Evolutionary conservation across 1,140 invertebrate genomes (phyloP), one percentile per base, ranked within the genome.

Genomic region (Eumeta japonica): DNA sequence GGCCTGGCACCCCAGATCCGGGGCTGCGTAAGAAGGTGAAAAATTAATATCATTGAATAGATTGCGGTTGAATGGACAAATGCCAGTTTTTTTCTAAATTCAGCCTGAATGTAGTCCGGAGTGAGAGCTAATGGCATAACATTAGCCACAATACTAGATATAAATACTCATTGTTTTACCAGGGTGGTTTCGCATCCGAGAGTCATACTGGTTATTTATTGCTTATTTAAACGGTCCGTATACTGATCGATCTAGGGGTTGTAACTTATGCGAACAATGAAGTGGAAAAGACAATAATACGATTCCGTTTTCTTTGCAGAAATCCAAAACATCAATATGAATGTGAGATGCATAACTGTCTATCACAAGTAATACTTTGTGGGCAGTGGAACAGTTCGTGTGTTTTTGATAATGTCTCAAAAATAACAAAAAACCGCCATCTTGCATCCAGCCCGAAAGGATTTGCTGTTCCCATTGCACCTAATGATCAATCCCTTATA

Each of bases 171-270:
- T n/a, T n/a, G n/a, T n/a, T n/a, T n/a, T n/a, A n/a, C n/a, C n/a
- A n/a, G n/a, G n/a, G n/a, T n/a, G n/a, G n/a, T 64, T 39, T 78
- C 68, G 50, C 75, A 78, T 17, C 78, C 72, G 9, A 59, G 55
- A 51, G 44, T n/a, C n/a, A n/a, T n/a, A n/a, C n/a, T n/a, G n/a
- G n/a, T n/a, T n/a, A n/a, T n/a, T n/a, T n/a, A n/a, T n/a, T n/a
- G 51, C 46, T 35, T 52, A 55, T 36, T 74, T 74, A 2, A 75
- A 59, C 17, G 62, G 58, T 2, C 58, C 62, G 44, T 46, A 63
- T 16, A 60, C 66, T 19, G 54, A 52, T 24, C 50, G 24, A 46
- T 74, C 67, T 3, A 76, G 41, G n/a, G 68, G 72, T 41, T 78
- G 72, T 1, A 77, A 43, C 41, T 61, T 65, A 18, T 59, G 52